These are phyloP conservation scores for Hippocampus abdominalis DNA, from an alignment of 2,113 vertebrate genomes.

Conservation along the genomic window DNA sequence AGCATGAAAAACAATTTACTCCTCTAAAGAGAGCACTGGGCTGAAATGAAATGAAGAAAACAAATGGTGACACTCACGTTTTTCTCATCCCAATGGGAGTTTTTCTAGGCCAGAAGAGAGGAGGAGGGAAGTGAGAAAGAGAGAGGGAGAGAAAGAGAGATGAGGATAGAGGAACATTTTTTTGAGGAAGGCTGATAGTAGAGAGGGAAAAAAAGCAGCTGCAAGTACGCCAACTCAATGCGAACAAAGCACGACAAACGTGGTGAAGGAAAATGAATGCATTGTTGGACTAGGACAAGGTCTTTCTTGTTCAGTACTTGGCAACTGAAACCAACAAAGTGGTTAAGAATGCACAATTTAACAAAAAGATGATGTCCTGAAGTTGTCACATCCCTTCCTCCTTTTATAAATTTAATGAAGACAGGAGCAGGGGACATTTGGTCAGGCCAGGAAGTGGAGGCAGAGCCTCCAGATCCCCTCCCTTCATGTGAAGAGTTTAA, in stretches of 20 bases:
- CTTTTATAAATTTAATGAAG: too few relatives aligned
- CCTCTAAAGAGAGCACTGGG: slow-evolving; percentile 18
- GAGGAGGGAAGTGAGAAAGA: slow-evolving; percentile 1
- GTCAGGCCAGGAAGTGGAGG: too few relatives aligned
- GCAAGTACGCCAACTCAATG: neutral
- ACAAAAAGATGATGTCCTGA: too few relatives aligned
- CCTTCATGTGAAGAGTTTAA: too few relatives aligned
- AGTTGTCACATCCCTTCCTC: too few relatives aligned
- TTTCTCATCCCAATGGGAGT: slow-evolving; percentile 79
- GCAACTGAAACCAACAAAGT: slow-evolving; percentile 6
- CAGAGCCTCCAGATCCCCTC: too few relatives aligned
- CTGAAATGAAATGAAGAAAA: slow-evolving; percentile 38
- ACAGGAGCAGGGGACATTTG: too few relatives aligned
- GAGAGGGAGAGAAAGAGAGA: slow-evolving; percentile 45
- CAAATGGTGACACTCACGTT: slow-evolving; percentile 73
- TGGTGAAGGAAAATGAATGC: slow-evolving; percentile 13
- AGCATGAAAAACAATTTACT: slow-evolving; percentile 30
- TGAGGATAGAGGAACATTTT: slow-evolving; percentile 20
- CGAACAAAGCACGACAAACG: slow-evolving; percentile 14
- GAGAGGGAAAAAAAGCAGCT: slow-evolving; percentile 22
- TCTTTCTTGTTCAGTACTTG: neutral
- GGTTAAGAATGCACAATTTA: neutral
- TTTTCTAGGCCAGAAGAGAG: slow-evolving; percentile 75
- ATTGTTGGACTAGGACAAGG: neutral
- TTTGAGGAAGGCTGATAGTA: slow-evolving; percentile 48